Evolutionary conservation across 2,888 invertebrate genomes (phyloP).

Genomic region (Zygothrica quintamaculata): DNA sequence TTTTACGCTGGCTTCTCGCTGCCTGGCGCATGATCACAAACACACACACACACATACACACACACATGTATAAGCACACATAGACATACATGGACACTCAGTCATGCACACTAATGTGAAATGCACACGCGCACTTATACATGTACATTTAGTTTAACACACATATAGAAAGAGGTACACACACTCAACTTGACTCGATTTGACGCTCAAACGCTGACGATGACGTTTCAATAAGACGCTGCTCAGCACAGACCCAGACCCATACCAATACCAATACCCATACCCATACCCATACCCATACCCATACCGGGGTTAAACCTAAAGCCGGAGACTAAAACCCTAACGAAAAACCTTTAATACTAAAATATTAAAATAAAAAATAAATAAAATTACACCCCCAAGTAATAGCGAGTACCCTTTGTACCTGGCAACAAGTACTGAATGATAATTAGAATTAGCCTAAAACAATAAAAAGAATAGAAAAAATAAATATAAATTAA

Average conservation of each 20-base stretch:
- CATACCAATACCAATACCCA: too few relatives aligned
- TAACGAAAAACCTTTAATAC: too few relatives aligned
- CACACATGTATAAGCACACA: slow-evolving; percentile 9
- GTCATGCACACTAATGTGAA: slow-evolving; percentile 31
- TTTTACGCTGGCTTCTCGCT: slow-evolving; percentile 50
- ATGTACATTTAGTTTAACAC: slow-evolving; percentile 13
- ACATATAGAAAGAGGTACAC: slow-evolving; percentile 15
- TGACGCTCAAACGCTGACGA: slow-evolving; percentile 62
- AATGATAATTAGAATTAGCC: slow-evolving; percentile 65
- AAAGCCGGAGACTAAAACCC: too few relatives aligned
- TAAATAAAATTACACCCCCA: too few relatives aligned
- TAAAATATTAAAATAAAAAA: too few relatives aligned
- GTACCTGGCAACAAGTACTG: too few relatives aligned
- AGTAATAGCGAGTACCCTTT: too few relatives aligned
- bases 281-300: too few relatives aligned
- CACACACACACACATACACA: slow-evolving; percentile 20
- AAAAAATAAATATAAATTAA: slow-evolving; percentile 9
- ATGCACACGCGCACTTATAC: slow-evolving; percentile 72
- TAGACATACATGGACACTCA: slow-evolving; percentile 6
- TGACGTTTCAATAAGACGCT: slow-evolving; percentile 70
- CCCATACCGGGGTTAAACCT: too few relatives aligned
- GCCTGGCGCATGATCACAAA: slow-evolving; percentile 68
- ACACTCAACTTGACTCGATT: slow-evolving; percentile 18
- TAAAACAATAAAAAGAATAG: neutral
- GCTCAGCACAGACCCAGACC: slow-evolving; percentile 15